These are phyloP conservation scores for Timandra comae DNA, from an alignment of 2,888 invertebrate genomes.

Conservation along the genomic window DNA sequence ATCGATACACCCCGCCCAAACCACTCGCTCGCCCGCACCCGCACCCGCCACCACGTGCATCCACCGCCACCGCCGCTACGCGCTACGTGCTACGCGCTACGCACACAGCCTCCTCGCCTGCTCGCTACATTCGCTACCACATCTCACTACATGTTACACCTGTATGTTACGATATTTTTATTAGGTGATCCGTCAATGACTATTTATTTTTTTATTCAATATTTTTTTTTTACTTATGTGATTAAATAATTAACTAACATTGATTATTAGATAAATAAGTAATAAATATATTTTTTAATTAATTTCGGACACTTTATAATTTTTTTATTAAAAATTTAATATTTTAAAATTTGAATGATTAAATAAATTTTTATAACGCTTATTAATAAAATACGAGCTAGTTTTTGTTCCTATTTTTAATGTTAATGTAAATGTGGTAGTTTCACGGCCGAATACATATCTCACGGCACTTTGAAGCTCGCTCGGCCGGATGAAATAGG, in stretches of 20 bases:
- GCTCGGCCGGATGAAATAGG: constrained; percentile 14
- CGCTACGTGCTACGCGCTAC: constrained; percentile 18
- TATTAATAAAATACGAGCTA: too few species aligned
- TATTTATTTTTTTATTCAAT: constrained; percentile 3
- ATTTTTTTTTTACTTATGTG: too few species aligned
- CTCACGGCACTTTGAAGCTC: constrained; percentile 2
- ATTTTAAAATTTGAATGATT: too few species aligned
- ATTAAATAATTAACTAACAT: too few species aligned
- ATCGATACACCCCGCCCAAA: constrained; percentile 72
- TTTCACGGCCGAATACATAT: constrained; percentile 1
- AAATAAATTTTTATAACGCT: too few species aligned
- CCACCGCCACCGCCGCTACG: constrained; percentile 17
- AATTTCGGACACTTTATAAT: too few species aligned
- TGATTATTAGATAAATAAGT: too few species aligned
- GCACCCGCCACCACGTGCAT: constrained; percentile 33
- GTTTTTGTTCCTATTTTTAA: too few species aligned
- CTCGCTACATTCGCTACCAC: constrained; percentile 15
- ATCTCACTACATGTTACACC: constrained; percentile 5
- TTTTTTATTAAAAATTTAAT: too few species aligned
- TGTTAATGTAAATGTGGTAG: too few species aligned
- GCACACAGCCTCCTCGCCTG: constrained; percentile 3
- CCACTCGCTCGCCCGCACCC: constrained; percentile 47
- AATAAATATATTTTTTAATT: too few species aligned
- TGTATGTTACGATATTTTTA: too few species aligned
- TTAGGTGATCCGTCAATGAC: constrained; percentile 22